Evolutionary conservation across 2,797 vertebrate species (phyloP).

Genomic region (Esox masquinongy): DNA sequence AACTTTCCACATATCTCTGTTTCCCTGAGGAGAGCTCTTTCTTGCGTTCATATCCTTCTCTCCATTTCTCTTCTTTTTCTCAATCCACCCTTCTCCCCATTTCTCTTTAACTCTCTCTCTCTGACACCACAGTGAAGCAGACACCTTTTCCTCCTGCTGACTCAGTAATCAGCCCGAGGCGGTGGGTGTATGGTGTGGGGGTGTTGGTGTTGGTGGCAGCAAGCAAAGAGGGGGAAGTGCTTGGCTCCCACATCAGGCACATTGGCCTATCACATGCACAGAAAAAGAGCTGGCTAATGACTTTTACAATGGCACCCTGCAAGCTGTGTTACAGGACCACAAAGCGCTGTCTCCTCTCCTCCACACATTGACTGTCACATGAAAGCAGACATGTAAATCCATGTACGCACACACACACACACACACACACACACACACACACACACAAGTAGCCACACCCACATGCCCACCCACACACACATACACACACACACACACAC

Average conservation of each 20-base stretch:
- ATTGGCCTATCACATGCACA: conserved; percentile 72
- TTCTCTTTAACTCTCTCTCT: conserved; percentile 52
- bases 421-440: background rate
- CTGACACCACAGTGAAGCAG: conserved; percentile 73
- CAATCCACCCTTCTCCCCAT: conserved; percentile 32
- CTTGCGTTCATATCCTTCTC: background rate
- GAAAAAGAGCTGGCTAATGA: conserved; percentile 78
- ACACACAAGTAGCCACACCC: too few species aligned
- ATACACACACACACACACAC: background rate
- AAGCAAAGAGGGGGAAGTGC: conserved; percentile 35
- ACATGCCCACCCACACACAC: too few species aligned
- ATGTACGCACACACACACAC: conserved; percentile 1
- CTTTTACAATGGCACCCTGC: conserved; percentile 75
- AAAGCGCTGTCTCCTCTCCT: conserved; percentile 60
- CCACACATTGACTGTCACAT: conserved; percentile 58
- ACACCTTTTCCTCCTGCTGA: conserved; percentile 82
- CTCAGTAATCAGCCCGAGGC: conserved; percentile 78
- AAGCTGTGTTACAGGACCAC: conserved; percentile 70
- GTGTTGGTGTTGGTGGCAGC: conserved; percentile 57
- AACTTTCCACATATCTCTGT: conserved; percentile 39
- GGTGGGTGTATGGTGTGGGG: conserved; percentile 63
- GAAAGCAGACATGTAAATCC: conserved; percentile 37
- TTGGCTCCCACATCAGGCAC: conserved; percentile 73
- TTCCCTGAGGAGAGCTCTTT: conserved; percentile 14
- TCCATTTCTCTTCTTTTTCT: background rate